A percentile compares a stretch with the other conserved stretches of the same genome.
These are phyloP conservation scores for Lithosia quadra DNA, from an alignment of 2,888 invertebrate species.

Conservation along the genomic window DNA sequence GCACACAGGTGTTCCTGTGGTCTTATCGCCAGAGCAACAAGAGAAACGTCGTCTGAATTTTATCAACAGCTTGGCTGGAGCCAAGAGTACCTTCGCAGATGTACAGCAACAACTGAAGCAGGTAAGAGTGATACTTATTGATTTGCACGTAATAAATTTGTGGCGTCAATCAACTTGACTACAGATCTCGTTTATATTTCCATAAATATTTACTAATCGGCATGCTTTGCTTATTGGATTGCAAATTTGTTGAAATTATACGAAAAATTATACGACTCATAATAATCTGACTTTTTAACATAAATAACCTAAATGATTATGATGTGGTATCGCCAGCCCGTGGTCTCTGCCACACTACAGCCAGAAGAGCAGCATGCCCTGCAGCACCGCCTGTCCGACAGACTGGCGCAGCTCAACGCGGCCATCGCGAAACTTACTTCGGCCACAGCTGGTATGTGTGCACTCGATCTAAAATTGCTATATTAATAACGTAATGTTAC, in stretches of 20 bases:
- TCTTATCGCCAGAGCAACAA: neutral
- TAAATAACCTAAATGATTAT: neutral
- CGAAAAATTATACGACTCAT: too few species aligned
- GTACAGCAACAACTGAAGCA: slow-evolving; percentile 36
- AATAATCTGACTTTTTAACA: too few species aligned
- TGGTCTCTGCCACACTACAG: slow-evolving; percentile 15
- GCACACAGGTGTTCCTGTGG: neutral
- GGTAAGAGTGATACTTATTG: slow-evolving; percentile 20
- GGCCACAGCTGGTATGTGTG: slow-evolving; percentile 48
- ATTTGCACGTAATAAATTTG: neutral
- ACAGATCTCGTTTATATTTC: neutral
- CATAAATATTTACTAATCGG: too few species aligned
- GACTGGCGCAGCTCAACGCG: slow-evolving; percentile 51
- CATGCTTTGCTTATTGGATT: too few species aligned
- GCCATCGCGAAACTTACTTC: slow-evolving; percentile 52
- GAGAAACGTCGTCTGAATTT: slow-evolving; percentile 40
- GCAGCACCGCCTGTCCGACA: slow-evolving; percentile 33
- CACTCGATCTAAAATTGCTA: neutral
- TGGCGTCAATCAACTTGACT: neutral
- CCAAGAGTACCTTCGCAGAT: slow-evolving; percentile 30
- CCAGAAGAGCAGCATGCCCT: slow-evolving; percentile 29
- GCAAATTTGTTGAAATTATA: too few species aligned
- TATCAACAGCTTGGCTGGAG: slow-evolving; percentile 28
- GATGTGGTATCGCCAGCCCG: slow-evolving; percentile 23
- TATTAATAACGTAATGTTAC: too few species aligned